Evolutionary conservation across 1,140 invertebrate genomes (phyloP), one percentile per base, ranked within the genome.

Genomic region (Trachelipus rathkii): DNA sequence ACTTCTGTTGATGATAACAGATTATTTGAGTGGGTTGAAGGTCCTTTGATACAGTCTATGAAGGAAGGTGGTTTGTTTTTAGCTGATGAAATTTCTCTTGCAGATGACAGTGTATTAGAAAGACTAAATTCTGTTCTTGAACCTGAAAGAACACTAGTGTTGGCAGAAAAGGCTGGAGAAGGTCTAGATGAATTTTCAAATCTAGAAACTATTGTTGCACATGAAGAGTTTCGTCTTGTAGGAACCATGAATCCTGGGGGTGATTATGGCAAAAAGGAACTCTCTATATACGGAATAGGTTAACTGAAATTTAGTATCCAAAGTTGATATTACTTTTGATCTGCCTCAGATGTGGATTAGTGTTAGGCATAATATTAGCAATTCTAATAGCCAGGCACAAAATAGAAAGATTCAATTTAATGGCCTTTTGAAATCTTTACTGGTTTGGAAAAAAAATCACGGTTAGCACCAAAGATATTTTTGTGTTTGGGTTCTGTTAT

Each of bases 161-260:
- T 99, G 44, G 91, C 96, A 15, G 97, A 99, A 86, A 95, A 95
- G 84, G 92, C 92, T 23, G 82, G 82, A 46, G 84, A 73, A 23
- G 44, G 71, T 44, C 19, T 66, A 2, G 67, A 68, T n/a, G 33
- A 33, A 33, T 33, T 33, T 33, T 33, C 33, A 33, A 80, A 71
- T 76, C 71, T 82, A 9, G 83, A 84, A 6, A 72, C 81, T 69
- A 74, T 79, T 10, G 73, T 74, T 75, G 97, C 97, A 0, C 83
- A 90, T 77, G 82, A 89, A 13, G 88, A 90, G 11, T 99, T 99
- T 84, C 89, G 94, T 78, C 94, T 99, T 82, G 89, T 99, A 74
- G 95, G 95, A 9, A 99, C 98, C 0, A 99, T 99, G 98, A 99
- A 99, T 88, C 98, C 98, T 23, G 96, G 96, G 19, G 97, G 98